phyloP scores from a whole-genome alignment of 2,797 vertebrate species.

The Sebastolobus altivelis region DNA sequence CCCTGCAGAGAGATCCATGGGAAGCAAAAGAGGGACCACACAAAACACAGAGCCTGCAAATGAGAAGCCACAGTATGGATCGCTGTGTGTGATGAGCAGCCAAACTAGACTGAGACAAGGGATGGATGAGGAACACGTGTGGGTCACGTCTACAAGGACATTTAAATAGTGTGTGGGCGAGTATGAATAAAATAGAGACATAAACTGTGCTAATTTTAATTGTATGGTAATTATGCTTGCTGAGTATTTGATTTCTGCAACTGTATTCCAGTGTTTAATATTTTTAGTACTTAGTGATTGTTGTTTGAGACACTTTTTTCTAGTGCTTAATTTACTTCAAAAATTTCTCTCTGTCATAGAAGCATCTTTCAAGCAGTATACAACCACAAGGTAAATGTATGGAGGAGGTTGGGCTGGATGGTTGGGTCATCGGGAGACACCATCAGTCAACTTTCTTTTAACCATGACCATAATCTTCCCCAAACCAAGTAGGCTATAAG shows the following conservation, averaged over 20 bases:
- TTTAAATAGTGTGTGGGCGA: constrained; percentile 9
- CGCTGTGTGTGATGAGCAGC: constrained; percentile 53
- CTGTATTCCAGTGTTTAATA: background rate
- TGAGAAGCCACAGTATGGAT: constrained; percentile 64
- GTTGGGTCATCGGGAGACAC: background rate
- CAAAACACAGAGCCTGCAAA: constrained; percentile 71
- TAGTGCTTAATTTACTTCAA: background rate
- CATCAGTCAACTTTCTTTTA: background rate
- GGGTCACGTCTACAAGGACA: constrained; percentile 54
- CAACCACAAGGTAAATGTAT: background rate
- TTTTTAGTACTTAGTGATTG: background rate
- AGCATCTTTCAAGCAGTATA: background rate
- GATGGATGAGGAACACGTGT: constrained; percentile 51
- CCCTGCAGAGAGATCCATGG: constrained; percentile 70
- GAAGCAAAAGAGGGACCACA: constrained; percentile 69
- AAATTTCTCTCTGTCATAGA: background rate
- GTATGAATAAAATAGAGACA: background rate
- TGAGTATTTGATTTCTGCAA: background rate
- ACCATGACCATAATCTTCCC: background rate
- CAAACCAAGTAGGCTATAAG: no score
- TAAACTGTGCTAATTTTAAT: background rate
- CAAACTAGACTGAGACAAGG: constrained; percentile 47
- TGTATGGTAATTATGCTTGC: background rate
- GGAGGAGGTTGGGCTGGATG: background rate
- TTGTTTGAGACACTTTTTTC: background rate